Evolutionary conservation across 1,140 invertebrate genomes (phyloP), one percentile per base, ranked within the genome.

Genomic region (Drosophila lacertosa): DNA sequence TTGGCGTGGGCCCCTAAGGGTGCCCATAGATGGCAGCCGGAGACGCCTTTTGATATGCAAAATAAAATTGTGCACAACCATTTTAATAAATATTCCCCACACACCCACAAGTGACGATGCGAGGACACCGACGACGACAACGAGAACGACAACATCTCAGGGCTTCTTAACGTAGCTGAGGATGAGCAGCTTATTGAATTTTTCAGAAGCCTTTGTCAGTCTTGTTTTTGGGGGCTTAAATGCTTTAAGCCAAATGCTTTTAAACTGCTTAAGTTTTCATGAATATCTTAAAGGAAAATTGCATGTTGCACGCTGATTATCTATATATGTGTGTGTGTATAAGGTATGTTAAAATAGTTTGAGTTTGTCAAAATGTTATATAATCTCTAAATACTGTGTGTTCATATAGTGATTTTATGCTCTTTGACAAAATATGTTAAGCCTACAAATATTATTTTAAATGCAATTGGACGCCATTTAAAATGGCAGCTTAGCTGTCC

Each of bases 31-130:
- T 22, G 50, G 42, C 51, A 68, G 67, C 58, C 48, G 50, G 42
- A 75, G 65, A 81, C 68, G 65, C 58, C 82, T 77, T 81, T 86
- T 86, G 77, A 86, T 86, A 88, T 86, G 82, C 74, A 78, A 88
- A 88, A 80, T 75, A 88, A 88, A 86, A 86, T 88, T 81, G 70
- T 68, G 70, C 67, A 72, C 77, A 77, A 55, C 82, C 58, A 88
- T 86, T 86, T 86, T 81, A 88, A 86, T 77, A 86, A 86, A 82
- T 88, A 81, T 86, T 73, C 76, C 62, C 67, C 77, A 80, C 59
- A 77, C 68, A 77, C 51, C 35, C 57, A 64, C 47, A 68, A 39
- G 32, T 39, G 66, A 54, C 24, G 42, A 57, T 48, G 59, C 37
- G 37, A 63, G 47, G 47, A 50, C 26, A 29, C 26, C 26, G 26